Percentiles rank a stretch among this genome's conserved stretches.
Conservation (phyloP, 1,140 invertebrate genomes). For the Drosophila jambulina region DNA sequence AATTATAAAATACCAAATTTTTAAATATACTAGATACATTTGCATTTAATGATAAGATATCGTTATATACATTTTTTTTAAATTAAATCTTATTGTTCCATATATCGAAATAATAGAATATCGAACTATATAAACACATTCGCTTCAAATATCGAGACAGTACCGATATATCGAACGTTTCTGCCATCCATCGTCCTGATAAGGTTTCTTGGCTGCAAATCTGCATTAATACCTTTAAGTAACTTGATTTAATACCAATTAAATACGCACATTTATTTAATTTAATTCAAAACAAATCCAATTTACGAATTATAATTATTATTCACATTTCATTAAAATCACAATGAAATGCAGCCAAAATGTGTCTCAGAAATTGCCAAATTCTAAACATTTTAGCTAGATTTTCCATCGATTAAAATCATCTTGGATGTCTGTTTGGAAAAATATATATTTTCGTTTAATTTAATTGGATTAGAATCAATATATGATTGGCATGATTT, state of each 20-base stretch:
- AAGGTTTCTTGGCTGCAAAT: not conserved
- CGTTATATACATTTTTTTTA: no score
- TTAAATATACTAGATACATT: no score
- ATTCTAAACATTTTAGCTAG: conserved; percentile 1
- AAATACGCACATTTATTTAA: not conserved
- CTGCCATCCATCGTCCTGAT: no score
- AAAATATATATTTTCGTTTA: conserved; percentile 21
- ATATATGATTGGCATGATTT: conserved; percentile 41
- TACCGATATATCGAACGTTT: no score
- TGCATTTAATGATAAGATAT: no score
- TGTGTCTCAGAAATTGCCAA: no score
- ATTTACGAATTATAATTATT: not conserved
- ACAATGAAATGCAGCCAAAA: not conserved
- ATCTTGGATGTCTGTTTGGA: conserved; percentile 1
- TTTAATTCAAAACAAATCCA: not conserved
- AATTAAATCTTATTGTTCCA: no score
- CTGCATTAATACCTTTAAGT: not conserved
- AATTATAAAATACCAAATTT: no score
- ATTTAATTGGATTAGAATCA: conserved; percentile 43
- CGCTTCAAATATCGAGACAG: no score
- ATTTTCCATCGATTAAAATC: conserved; percentile 13
- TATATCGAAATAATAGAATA: no score
- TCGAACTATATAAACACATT: no score
- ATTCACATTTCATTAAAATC: not conserved
- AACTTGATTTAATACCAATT: not conserved